Evolutionary conservation across 2,888 invertebrate genomes (phyloP).

Genomic region (Volucella inanis): DNA sequence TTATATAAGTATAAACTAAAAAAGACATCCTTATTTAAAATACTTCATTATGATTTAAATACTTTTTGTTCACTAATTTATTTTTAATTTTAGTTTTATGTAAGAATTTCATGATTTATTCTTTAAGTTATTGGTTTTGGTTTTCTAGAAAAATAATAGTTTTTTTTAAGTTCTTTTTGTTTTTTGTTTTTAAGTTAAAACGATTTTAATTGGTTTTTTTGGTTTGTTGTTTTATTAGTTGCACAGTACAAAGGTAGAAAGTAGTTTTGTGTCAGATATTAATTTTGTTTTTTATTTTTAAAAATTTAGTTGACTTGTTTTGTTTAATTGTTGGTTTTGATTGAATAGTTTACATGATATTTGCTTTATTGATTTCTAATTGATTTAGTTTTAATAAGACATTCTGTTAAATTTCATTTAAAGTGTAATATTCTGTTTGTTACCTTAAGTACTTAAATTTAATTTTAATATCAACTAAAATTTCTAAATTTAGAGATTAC

Average conservation of each 20-base stretch:
- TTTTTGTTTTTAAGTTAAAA: constrained; percentile 25
- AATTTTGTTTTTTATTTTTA: constrained; percentile 32
- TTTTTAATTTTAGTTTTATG: constrained; percentile 37
- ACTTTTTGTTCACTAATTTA: constrained; percentile 3
- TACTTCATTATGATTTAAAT: constrained; percentile 32
- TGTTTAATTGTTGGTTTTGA: constrained; percentile 13
- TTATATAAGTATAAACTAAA: constrained; percentile 26
- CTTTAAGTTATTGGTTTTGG: constrained; percentile 36
- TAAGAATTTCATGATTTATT: constrained; percentile 25
- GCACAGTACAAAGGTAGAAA: constrained; percentile 74
- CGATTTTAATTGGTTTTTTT: constrained; percentile 40
- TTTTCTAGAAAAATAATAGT: constrained; percentile 65
- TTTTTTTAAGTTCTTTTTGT: constrained; percentile 6
- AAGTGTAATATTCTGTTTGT: background rate
- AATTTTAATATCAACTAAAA: background rate
- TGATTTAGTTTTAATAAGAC: constrained; percentile 26
- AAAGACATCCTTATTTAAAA: constrained; percentile 66
- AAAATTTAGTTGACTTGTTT: constrained; percentile 19
- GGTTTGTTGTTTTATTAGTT: background rate
- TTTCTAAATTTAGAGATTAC: background rate
- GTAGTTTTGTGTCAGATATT: constrained; percentile 62
- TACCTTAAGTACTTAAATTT: background rate
- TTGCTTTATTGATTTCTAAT: constrained; percentile 44
- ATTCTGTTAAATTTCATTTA: constrained; percentile 15
- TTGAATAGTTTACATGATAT: constrained; percentile 22